Conservation (phyloP, 2,797 vertebrate genomes). For the Aselliscus stoliczkanus region DNA sequence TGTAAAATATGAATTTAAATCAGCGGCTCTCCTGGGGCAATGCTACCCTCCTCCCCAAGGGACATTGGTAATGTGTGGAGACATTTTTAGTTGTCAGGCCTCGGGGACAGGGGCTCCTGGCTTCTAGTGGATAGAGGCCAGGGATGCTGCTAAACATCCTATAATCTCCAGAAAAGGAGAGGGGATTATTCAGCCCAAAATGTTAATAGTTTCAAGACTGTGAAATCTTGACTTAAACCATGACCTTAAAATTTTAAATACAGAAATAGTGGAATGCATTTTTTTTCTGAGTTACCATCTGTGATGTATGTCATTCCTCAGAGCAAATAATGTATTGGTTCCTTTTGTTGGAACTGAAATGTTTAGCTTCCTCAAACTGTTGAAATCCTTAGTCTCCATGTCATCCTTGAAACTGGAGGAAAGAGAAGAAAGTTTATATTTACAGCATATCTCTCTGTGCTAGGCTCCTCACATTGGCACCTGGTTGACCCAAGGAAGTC, state of each 20-base stretch:
- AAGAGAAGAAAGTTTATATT: not conserved
- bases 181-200: not conserved
- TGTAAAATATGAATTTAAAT: not conserved
- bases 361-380: not conserved
- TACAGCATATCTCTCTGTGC: not conserved
- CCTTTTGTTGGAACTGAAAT: not conserved
- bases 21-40: not conserved
- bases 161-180: not conserved
- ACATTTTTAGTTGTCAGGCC: not conserved
- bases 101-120: not conserved
- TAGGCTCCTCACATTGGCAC: not conserved
- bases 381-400: not conserved
- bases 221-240: not conserved
- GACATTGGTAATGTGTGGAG: not conserved
- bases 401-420: not conserved
- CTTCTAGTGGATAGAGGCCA: not conserved
- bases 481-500: not conserved
- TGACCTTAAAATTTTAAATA: not conserved
- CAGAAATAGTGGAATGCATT: not conserved
- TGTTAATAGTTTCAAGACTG: not conserved
- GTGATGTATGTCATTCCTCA: not conserved
- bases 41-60: not conserved
- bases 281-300: not conserved
- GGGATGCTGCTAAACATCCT: not conserved
- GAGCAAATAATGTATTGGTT: not conserved